These are phyloP conservation scores for Monopis laevigella DNA, from an alignment of 2,888 invertebrate species.

Conservation along the genomic window DNA sequence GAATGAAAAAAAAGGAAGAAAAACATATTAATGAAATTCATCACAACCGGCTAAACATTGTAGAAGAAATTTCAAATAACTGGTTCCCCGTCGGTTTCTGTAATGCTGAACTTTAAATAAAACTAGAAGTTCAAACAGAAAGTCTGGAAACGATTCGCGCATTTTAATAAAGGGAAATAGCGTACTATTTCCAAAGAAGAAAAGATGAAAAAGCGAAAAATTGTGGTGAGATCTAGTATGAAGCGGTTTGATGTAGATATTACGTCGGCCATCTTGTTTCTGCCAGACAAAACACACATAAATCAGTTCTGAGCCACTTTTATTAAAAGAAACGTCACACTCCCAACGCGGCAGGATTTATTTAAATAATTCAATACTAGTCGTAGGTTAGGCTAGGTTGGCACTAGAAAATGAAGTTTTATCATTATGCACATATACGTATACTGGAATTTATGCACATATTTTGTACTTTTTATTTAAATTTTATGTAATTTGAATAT, in stretches of 20 bases:
- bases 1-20: too few relatives aligned
- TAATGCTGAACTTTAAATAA: slow-evolving; percentile 9
- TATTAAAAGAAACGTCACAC: slow-evolving; percentile 33
- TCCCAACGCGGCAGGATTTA: slow-evolving; percentile 20
- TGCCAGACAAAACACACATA: slow-evolving; percentile 45
- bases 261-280: slow-evolving; percentile 44
- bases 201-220: slow-evolving; percentile 35
- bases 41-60: too few relatives aligned
- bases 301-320: slow-evolving; percentile 42
- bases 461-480: too few relatives aligned
- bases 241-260: slow-evolving; percentile 43
- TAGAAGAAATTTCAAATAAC: too few relatives aligned
- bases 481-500: too few relatives aligned
- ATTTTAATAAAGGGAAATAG: slow-evolving; percentile 31
- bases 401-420: too few relatives aligned
- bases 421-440: too few relatives aligned
- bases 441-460: too few relatives aligned
- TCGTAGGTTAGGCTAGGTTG: too few relatives aligned
- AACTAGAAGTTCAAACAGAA: slow-evolving; percentile 8
- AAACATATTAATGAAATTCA: too few relatives aligned
- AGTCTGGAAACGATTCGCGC: slow-evolving; percentile 11
- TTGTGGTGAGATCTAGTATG: slow-evolving; percentile 34
- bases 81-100: slow-evolving; percentile 1
- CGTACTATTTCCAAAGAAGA: slow-evolving; percentile 21
- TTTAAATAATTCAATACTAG: slow-evolving; percentile 9